Percentiles rank a stretch among this genome's conserved stretches.
phyloP scores from a whole-genome alignment of 2,113 vertebrate genomes.

The Lichenostomus cassidix region DNA sequence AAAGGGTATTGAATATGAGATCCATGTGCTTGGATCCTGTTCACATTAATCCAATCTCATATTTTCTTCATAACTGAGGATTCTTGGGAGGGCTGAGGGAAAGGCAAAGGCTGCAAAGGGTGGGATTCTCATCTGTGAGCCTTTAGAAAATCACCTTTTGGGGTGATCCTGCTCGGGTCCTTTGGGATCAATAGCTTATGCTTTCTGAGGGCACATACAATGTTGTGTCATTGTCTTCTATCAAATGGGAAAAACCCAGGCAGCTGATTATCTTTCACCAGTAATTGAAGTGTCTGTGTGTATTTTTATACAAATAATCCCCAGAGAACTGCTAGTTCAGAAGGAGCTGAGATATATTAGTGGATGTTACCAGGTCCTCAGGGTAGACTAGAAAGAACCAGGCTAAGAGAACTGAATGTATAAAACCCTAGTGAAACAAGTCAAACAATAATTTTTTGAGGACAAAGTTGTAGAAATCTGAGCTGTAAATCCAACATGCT shows the following conservation, averaged over 20 bases:
- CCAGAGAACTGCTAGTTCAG: not conserved
- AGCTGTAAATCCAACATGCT: not conserved
- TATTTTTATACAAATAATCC: not conserved
- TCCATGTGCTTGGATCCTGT: not conserved
- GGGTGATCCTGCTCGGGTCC: not conserved
- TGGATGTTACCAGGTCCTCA: not conserved
- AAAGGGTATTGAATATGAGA: not conserved
- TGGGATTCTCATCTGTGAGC: not conserved
- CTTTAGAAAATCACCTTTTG: not conserved
- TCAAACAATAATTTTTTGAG: not conserved
- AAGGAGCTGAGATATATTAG: not conserved
- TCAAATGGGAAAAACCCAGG: not conserved
- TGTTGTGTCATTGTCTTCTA: not conserved
- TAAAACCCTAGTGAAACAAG: not conserved
- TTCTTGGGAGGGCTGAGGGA: not conserved
- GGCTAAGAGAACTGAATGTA: not conserved
- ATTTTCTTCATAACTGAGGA: not conserved
- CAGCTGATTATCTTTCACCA: not conserved
- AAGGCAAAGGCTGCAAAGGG: not conserved
- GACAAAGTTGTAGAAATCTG: not conserved
- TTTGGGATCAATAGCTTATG: not conserved
- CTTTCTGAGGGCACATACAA: not conserved
- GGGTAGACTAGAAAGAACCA: not conserved
- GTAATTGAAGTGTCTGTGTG: not conserved
- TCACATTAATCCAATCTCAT: not conserved